These are phyloP conservation scores for Lysandra coridon DNA, from an alignment of 2,888 invertebrate genomes.

Conservation along the genomic window DNA sequence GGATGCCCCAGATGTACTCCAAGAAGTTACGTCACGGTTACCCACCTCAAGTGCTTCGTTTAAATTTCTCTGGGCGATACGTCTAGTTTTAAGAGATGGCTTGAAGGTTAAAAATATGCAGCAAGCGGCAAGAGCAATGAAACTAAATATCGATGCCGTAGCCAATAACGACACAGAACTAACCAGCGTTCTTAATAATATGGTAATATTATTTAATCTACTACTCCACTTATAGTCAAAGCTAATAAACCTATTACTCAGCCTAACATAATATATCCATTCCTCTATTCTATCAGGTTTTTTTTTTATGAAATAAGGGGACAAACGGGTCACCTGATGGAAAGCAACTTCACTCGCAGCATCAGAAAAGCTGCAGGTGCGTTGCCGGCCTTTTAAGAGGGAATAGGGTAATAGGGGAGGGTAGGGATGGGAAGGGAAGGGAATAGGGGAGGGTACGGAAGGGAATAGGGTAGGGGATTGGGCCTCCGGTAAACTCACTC, in stretches of 20 bases:
- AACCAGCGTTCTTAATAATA: constrained; percentile 23
- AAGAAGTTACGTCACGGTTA: constrained; percentile 51
- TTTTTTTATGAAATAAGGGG: no score
- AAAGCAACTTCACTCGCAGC: no score
- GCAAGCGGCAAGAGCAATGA: constrained; percentile 48
- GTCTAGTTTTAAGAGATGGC: constrained; percentile 53
- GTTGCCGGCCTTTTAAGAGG: no score
- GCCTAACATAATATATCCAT: no score
- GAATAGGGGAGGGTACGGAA: no score
- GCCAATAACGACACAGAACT: background rate
- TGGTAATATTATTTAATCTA: constrained; percentile 9
- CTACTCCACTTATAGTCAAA: background rate
- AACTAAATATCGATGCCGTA: constrained; percentile 47
- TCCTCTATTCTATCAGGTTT: no score
- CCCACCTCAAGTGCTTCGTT: constrained; percentile 53
- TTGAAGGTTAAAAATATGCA: constrained; percentile 43
- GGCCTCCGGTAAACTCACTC: no score
- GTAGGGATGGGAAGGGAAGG: no score
- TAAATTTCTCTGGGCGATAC: constrained; percentile 59
- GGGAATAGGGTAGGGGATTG: no score
- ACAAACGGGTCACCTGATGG: no score
- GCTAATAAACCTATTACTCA: background rate
- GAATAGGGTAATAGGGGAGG: no score
- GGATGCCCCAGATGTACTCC: constrained; percentile 57
- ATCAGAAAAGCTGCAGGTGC: no score